Evolutionary conservation across 37 sponge, comb jelly and placozoan genomes (phyloP), one percentile per base, ranked within the genome.

Genomic region (Oscarella lobularis): DNA sequence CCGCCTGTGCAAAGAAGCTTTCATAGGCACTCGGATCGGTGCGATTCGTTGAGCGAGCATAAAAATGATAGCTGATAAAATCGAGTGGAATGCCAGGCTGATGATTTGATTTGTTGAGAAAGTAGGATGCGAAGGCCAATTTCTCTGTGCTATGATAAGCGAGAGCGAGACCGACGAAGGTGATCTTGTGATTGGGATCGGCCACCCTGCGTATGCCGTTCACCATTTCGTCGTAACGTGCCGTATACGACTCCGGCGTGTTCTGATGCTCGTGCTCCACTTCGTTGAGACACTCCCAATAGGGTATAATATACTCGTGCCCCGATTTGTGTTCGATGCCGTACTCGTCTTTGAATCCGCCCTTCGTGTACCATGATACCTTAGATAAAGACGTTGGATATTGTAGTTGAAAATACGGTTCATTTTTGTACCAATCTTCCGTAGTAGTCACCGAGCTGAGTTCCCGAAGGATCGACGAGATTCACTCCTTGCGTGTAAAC

Each of bases 251-350:
- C 31, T 68, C 71, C 33, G 71, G 71, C 6, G 71, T 68, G 31
- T 68, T 68, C 35, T 14, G 71, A 14, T 68, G 71, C 31, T 68
- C 71, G 4, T 5, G 6, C 31, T 68, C 71, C 31, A 68, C 71
- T 20, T 68, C 71, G 71, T 68, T 68, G 71, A 68, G 71, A 14
- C 71, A 68, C 31, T 68, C 71, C 71, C 71, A 68, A 35, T 68
- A 68, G 5, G 6, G 31, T 5, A 68, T 29, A 68, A 34, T 14
- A 20, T 30, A 68, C 35, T 20, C 33, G 71, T 68, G 33, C 29
- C 31, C 71, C 6, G 71, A 68, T 68, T 5, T 68, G 33, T 68
- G 71, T 35, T 68, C 4, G 5, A 68, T 35, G 6, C 71, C 71
- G 31, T 68, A 68, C 33, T 68, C 71, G 33, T 68, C 71, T 4